Base-by-base conservation (phyloP, 1,140 invertebrate genomes). In the Ceratitis capitata region DNA sequence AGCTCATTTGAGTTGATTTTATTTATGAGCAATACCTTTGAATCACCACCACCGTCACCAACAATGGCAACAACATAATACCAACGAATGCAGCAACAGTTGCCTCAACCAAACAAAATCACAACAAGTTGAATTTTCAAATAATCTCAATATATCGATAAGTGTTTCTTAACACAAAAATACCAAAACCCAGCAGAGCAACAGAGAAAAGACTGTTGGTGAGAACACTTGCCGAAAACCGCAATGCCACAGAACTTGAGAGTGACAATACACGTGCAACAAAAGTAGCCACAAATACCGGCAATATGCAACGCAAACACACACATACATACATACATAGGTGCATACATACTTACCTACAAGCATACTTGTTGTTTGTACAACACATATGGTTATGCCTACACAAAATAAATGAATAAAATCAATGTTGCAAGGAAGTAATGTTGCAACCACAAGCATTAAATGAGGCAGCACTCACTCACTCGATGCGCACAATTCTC, bases 111-210 rank as follows among this genome's bases (percentile, higher is more conserved):
- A 45, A 23, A 9, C 10, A n/a, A 23, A n/a, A 16, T 19, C 35
- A 78, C 16, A 39, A 42, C 35, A 39, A 14, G n/a, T n/a, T 19
- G 64, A 78, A 32, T 78, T 45, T 35, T 19, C 61, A 39, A 78
- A n/a, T 45, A 78, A 45, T 23, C 69, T 78, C 69, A 78, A 45
- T n/a, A 78, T 23, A 78, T 78, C 69, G 69, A 78, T 78, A 78
- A 78, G 69, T 78, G 69, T 45, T 78, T 78, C 39, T 78, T 78
- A 39, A 12, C 29, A n/a, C n/a, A n/a, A 42, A 42, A 74, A 61
- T 26, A 19, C n/a, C 4, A 39, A 74, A 39, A 74, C 64, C n/a
- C 16, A 45, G 10, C 39, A 23, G 45, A 78, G 16, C 19, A n/a
- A 45, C 7, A 19, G 9, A 14, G 6, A 78, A 78, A 39, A 45